Evolutionary conservation across 2,797 vertebrate species (phyloP), one percentile per base, ranked within the genome.

Genomic region (Sebastes umbrosus): DNA sequence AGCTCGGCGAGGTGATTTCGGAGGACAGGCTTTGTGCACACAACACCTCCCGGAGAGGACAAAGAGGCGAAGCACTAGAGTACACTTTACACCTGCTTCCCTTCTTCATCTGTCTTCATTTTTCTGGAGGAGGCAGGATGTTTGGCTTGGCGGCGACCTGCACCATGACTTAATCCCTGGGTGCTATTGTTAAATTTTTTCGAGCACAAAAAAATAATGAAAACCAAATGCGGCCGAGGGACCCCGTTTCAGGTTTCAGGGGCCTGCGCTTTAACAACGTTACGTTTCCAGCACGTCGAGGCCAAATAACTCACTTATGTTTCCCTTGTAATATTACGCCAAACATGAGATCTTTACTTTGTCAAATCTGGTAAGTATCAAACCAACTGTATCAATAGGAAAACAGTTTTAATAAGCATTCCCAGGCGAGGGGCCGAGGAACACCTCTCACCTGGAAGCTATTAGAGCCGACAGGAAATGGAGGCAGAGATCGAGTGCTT

Each of bases 261-360:
- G 87, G 32, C 62, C 92, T 87, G 92, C 59, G 77, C 92, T 92
- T 95, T 94, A 93, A 94, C 92, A 93, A 85, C 87, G 90, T 88
- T 89, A 84, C 83, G 86, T 94, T 94, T 95, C 87, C 92, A 92
- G 90, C 84, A 69, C 77, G 68, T 86, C 86, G 83, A 91, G 87
- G 94, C 93, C 94, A 94, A 95, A 94, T 90, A 90, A 92, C 90
- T 94, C 88, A 87, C 90, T 93, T 85, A 87, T 94, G 94, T 94
- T 94, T 95, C 94, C 79, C 91, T 91, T 93, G 94, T 96, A 95
- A 95, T 83, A 86, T 92, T 92, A 94, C 75, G 91, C 94, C 95
- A 95, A 95, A 95, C 94, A 94, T 94, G 94, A 95, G 92, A 94
- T 95, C 94, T 94, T 95, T 91, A 91, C 92, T 95, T 93, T 94